phyloP scores from a whole-genome alignment of 2,113 vertebrate genomes.

The Antigone vipio region DNA sequence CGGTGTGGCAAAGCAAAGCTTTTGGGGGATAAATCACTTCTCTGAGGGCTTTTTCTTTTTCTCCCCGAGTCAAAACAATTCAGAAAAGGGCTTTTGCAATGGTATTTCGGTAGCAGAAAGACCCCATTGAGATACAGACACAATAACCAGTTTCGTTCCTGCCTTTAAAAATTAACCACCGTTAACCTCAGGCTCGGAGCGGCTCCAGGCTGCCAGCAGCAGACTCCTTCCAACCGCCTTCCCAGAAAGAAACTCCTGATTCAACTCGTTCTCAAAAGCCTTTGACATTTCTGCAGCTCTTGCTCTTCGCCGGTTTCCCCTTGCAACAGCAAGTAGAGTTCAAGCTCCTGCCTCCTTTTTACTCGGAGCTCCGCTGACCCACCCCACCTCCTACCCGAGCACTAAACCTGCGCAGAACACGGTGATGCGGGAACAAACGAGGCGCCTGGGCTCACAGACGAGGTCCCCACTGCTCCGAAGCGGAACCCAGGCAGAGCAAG shows the following conservation, averaged over 20 bases:
- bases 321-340: background rate
- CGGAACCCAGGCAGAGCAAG: background rate
- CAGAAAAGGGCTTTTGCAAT: background rate
- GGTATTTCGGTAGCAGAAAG: slow-evolving; percentile 37
- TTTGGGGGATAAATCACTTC: background rate
- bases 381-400: background rate
- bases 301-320: background rate
- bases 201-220: slow-evolving; percentile 46
- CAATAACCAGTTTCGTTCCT: slow-evolving; percentile 23
- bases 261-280: slow-evolving; percentile 40
- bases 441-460: too few relatives aligned
- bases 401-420: background rate
- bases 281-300: background rate
- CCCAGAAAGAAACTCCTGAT: slow-evolving; percentile 43
- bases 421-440: background rate
- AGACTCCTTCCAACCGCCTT: slow-evolving; percentile 41
- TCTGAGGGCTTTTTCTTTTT: background rate
- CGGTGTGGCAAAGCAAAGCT: background rate
- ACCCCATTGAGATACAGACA: slow-evolving; percentile 41
- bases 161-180: slow-evolving; percentile 69
- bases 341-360: background rate
- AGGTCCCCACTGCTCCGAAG: background rate
- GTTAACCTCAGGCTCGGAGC: slow-evolving; percentile 27
- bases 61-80: slow-evolving; percentile 20
- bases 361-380: background rate